phyloP scores from a whole-genome alignment of 2,113 vertebrate genomes.

The Stictonetta naevosa region DNA sequence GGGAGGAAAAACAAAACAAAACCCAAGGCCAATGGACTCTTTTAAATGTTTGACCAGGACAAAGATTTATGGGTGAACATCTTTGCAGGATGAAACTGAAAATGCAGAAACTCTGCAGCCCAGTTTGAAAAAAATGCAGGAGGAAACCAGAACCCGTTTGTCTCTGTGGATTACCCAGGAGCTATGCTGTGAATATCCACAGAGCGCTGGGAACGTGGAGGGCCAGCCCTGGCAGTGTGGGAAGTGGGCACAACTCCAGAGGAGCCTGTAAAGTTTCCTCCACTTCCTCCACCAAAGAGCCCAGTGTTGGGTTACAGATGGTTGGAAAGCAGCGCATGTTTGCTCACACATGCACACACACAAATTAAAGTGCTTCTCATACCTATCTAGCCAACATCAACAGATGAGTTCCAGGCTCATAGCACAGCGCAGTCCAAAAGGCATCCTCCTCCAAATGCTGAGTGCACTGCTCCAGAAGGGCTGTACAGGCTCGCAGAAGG shows the following conservation, averaged over 20 bases:
- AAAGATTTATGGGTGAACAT: neutral
- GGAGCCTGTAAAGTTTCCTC: neutral
- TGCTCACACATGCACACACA: neutral
- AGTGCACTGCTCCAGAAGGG: neutral
- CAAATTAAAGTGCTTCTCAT: neutral
- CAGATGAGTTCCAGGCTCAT: neutral
- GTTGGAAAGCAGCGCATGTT: accelerated
- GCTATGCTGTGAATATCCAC: neutral
- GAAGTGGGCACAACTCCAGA: neutral
- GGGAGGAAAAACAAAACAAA: neutral
- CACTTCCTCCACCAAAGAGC: accelerated
- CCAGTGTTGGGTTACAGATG: neutral
- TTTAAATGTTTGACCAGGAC: neutral
- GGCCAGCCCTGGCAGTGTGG: neutral
- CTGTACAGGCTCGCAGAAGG: accelerated
- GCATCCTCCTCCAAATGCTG: neutral
- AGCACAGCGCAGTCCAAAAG: neutral
- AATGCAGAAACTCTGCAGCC: neutral
- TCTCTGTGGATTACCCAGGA: neutral
- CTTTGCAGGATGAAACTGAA: neutral
- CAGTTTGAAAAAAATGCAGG: neutral
- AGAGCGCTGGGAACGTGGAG: accelerated
- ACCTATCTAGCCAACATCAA: neutral
- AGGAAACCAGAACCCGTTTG: neutral
- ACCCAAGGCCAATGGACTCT: neutral